Evolutionary conservation across 2,888 invertebrate species (phyloP), one percentile per base, ranked within the genome.

Genomic region (Autographa gamma): DNA sequence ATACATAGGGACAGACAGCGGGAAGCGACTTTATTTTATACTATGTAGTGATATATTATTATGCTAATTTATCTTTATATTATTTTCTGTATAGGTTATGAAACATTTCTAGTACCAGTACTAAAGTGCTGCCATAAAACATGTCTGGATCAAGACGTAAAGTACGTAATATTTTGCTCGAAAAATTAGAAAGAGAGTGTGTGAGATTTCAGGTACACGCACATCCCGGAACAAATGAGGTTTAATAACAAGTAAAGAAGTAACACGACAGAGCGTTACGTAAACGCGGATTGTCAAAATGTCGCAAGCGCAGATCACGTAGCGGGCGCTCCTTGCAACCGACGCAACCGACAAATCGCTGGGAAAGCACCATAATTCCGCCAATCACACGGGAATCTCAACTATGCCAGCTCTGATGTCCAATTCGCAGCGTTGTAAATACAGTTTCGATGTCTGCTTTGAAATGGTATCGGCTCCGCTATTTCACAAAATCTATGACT

Each of bases 251-350:
- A 63, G 52, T 69, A 76, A 75, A 79, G 71, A 83, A 81, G 72
- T 78, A 76, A 68, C 64, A 69, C 71, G 73, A 73, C 68, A 63
- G 73, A 66, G 83, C 84, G 86, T 92, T 92, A 92, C 89, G 92
- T 90, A 92, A 93, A 88, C 69, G 79, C 83, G 86, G 90, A 91
- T 92, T 92, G 92, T 92, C 92, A 89, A 93, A 93, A 91, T 93
- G 93, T 93, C 92, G 93, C 92, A 93, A 93, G 91, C 88, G 85
- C 85, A 85, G 90, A 91, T 90, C 92, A 90, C 90, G 90, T 89
- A 88, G 88, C 79, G 85, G 78, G 78, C 81, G 75, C 89, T 87
- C 86, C 86, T 88, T 86, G 74, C 80, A 84, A 80, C 79, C 73
- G 81, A 85, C 85, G 89, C 87, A 89, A 89, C 88, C 85, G 86